Evolutionary conservation across 2,888 invertebrate genomes (phyloP).

Genomic region (Margaritifera margaritifera): DNA sequence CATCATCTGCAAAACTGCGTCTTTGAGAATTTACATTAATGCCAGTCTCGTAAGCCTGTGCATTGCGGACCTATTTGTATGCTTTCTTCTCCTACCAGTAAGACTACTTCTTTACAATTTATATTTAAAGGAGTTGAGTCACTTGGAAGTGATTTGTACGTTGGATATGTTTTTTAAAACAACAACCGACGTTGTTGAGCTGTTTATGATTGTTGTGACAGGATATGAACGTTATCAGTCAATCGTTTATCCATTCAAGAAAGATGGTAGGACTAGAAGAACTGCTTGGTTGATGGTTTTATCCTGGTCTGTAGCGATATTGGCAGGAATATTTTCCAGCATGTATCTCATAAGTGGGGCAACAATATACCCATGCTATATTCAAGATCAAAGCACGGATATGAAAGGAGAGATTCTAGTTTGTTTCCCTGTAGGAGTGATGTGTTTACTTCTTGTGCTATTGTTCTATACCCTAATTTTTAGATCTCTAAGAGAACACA

Average conservation of each 20-base stretch:
- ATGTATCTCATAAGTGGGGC: conserved; percentile 31
- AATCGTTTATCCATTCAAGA: conserved; percentile 55
- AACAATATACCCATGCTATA: conserved; percentile 29
- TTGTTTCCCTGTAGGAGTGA: conserved; percentile 37
- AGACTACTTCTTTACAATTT: conserved; percentile 31
- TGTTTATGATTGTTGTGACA: conserved; percentile 46
- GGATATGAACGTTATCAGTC: conserved; percentile 61
- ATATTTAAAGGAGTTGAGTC: background rate
- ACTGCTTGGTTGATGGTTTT: conserved; percentile 20
- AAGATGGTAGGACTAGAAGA: conserved; percentile 27
- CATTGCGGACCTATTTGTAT: conserved; percentile 41
- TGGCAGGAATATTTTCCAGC: conserved; percentile 18
- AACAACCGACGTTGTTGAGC: conserved; percentile 45
- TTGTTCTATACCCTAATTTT: conserved; percentile 39
- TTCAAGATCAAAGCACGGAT: background rate
- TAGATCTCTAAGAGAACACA: conserved; percentile 34
- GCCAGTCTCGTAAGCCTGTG: conserved; percentile 42
- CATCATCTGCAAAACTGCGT: conserved; percentile 17
- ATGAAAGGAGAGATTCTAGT: conserved; percentile 12
- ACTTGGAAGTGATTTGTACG: conserved; percentile 20
- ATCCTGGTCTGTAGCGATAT: conserved; percentile 31
- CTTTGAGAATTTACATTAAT: conserved; percentile 48
- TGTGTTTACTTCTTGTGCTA: conserved; percentile 29
- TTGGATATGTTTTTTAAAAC: conserved; percentile 43
- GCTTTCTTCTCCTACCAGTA: conserved; percentile 42